A percentile compares a stretch with the other conserved stretches of the same genome.
Evolutionary conservation across 2,113 vertebrate genomes (phyloP).

Genomic region (Pygoscelis adeliae): DNA sequence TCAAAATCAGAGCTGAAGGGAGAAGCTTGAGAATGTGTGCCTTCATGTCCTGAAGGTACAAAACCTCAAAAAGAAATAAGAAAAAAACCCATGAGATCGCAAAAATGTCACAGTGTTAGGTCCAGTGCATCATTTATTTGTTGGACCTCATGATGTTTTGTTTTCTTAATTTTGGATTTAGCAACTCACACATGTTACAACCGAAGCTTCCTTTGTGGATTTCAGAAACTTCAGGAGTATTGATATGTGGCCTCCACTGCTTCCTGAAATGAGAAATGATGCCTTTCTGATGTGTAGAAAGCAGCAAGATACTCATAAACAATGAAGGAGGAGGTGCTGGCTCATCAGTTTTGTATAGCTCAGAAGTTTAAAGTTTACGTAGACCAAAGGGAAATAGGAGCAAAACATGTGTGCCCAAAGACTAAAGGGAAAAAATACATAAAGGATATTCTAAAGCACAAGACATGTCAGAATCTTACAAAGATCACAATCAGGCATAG

Average conservation of each 20-base stretch:
- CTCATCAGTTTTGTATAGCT: not conserved
- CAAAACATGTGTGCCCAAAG: not conserved
- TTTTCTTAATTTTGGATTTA: not conserved
- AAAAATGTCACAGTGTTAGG: not conserved
- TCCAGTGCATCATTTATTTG: not conserved
- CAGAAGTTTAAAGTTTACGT: not conserved
- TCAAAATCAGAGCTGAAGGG: too few species aligned
- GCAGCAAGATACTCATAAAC: not conserved
- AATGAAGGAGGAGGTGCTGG: not conserved
- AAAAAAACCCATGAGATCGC: not conserved
- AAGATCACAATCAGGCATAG: not conserved
- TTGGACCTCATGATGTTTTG: not conserved
- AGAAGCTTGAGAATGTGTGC: too few species aligned
- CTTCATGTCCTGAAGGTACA: not conserved
- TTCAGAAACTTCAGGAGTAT: not conserved
- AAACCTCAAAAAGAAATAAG: not conserved
- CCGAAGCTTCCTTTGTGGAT: not conserved
- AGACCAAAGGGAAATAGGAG: not conserved
- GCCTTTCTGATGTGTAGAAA: not conserved
- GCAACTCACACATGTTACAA: not conserved
- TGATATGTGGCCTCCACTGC: not conserved
- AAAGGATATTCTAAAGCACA: not conserved
- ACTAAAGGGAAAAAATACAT: not conserved
- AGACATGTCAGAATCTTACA: not conserved
- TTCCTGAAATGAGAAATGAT: not conserved